Conservation (phyloP, 2,113 vertebrate species). For the Xenopus borealis region DNA sequence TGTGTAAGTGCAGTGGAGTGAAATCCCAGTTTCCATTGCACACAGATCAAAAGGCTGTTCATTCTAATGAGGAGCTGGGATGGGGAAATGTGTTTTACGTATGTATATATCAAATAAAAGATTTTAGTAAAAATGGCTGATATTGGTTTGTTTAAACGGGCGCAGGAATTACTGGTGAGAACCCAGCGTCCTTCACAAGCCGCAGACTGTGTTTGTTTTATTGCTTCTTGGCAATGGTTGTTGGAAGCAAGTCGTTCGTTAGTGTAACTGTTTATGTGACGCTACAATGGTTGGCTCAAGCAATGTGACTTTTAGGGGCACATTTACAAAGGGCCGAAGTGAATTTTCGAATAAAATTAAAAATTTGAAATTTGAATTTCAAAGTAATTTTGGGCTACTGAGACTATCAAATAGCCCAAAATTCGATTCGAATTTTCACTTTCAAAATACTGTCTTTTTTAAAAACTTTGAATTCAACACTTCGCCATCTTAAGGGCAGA, state of each 20-base stretch:
- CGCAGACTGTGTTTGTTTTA: slow-evolving; percentile 3
- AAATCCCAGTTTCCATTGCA: neutral
- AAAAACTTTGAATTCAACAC: too few relatives aligned
- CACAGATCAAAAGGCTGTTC: slow-evolving; percentile 2
- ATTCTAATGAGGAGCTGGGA: neutral
- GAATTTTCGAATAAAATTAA: too few relatives aligned
- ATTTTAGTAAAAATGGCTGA: slow-evolving; percentile 7
- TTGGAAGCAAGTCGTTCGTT: neutral
- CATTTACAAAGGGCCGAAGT: too few relatives aligned
- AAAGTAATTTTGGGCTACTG: too few relatives aligned
- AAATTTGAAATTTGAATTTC: too few relatives aligned
- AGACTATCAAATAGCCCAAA: too few relatives aligned
- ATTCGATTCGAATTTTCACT: too few relatives aligned
- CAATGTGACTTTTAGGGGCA: neutral
- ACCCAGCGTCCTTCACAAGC: neutral
- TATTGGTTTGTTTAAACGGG: neutral
- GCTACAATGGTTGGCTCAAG: neutral
- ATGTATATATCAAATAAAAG: slow-evolving; percentile 8
- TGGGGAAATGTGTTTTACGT: neutral
- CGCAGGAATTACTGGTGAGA: slow-evolving; percentile 1
- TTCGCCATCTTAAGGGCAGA: too few relatives aligned
- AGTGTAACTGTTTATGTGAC: neutral
- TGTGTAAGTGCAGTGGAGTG: neutral
- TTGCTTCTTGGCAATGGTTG: neutral
- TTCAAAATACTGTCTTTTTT: too few relatives aligned